A percentile compares a stretch with the other conserved stretches of the same genome.
Conservation (phyloP, 2,113 vertebrate genomes). For the Semnopithecus entellus region DNA sequence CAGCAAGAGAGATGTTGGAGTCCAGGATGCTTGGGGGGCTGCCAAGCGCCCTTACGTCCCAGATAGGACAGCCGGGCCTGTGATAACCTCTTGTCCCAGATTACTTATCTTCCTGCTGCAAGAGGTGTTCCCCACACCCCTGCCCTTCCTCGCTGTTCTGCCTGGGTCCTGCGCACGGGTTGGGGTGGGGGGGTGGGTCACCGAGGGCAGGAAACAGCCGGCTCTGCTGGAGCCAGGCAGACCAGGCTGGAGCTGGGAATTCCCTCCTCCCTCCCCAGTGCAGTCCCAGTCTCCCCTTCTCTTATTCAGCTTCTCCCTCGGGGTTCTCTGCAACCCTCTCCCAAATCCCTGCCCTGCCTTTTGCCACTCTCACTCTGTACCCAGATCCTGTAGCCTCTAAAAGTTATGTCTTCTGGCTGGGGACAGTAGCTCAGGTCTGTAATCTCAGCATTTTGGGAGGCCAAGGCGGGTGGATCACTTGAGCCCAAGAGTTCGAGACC, state of each 20-base stretch:
- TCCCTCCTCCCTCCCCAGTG: conserved; percentile 74
- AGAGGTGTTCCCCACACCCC: conserved; percentile 55
- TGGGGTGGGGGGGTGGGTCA: conserved; percentile 61
- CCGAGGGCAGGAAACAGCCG: conserved; percentile 75
- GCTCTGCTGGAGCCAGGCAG: conserved; percentile 68
- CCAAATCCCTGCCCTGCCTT: not conserved
- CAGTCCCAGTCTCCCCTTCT: not conserved
- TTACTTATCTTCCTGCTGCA: conserved; percentile 73
- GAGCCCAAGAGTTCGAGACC: too few relatives aligned
- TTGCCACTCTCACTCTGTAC: not conserved
- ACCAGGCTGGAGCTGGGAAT: conserved; percentile 57
- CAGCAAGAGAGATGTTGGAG: not conserved
- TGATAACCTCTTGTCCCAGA: conserved; percentile 63
- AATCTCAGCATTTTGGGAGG: too few relatives aligned
- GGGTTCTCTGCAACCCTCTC: not conserved
- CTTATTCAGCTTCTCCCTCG: not conserved
- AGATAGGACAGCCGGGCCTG: not conserved
- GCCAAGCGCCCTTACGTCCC: not conserved
- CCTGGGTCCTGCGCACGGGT: conserved; percentile 69
- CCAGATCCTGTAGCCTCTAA: not conserved
- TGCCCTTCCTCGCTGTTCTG: conserved; percentile 64
- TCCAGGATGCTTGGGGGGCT: not conserved
- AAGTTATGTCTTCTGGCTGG: not conserved
- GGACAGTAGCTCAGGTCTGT: too few relatives aligned
- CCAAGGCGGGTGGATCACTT: too few relatives aligned